A percentile compares a stretch with the other conserved stretches of the same genome.
Evolutionary conservation across 2,888 invertebrate genomes (phyloP).

Genomic region (Pachycephus smyrnensis): DNA sequence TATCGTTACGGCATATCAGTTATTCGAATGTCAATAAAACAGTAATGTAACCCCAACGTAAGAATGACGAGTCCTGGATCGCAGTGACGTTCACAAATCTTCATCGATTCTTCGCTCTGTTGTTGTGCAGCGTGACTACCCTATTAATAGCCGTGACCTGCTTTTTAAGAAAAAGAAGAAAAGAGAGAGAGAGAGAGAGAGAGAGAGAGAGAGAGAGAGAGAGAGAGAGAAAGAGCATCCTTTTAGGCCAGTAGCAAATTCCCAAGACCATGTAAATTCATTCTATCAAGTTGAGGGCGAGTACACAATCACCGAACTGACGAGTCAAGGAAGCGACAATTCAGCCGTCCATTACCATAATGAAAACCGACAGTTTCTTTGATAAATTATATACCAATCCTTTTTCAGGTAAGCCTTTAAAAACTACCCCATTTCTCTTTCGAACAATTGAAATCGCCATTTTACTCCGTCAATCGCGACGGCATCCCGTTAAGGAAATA

Average conservation of each 20-base stretch:
- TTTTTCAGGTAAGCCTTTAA: not conserved
- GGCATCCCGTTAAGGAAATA: not conserved
- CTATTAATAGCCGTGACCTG: conserved; percentile 35
- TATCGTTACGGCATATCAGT: not conserved
- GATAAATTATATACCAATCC: not conserved
- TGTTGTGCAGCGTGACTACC: not conserved
- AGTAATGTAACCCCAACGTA: not conserved
- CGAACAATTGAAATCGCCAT: not conserved
- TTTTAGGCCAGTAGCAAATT: not conserved
- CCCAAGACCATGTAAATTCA: not conserved
- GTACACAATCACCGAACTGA: not conserved
- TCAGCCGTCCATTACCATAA: not conserved
- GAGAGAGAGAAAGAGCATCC: too few relatives aligned
- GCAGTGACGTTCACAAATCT: not conserved
- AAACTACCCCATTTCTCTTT: not conserved
- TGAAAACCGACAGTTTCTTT: not conserved
- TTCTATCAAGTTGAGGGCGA: not conserved
- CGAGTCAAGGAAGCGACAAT: too few relatives aligned
- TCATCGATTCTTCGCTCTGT: not conserved
- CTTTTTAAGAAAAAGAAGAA: conserved; percentile 28
- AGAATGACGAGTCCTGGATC: not conserved
- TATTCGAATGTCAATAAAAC: not conserved
- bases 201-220: too few relatives aligned
- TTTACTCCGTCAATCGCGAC: not conserved
- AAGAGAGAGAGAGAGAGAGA: too few relatives aligned